Base-by-base conservation (phyloP, 2,113 vertebrate species). In the Nothoprocta pentlandii region DNA sequence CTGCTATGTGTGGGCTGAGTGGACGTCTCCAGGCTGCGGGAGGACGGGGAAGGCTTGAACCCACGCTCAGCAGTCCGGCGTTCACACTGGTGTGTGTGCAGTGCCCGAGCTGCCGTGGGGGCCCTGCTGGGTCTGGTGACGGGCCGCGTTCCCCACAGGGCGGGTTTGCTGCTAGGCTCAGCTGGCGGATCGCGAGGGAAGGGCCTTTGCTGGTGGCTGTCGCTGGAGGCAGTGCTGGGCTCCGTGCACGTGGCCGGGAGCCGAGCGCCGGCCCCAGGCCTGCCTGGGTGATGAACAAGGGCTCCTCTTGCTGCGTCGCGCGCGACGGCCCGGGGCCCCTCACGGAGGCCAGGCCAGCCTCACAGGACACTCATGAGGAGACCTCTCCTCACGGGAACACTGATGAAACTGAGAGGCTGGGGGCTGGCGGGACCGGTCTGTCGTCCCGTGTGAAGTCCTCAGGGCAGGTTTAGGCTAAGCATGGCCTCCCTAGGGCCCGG, bases 71-170 rank as follows among this genome's bases (percentile, higher is more conserved):
- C 92, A 95, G 90, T 80, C 92, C 54, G 2, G 17, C 51, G 63
- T 70, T 93, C 41, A 4, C 76, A 28, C 92, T 86, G 76, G 59
- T 80, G 32, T 49, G 46, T 84, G 81, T 94, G 87, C 68, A 71
- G 87, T 70, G 94, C 94, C 42, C 0, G 8, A 76, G 78, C 73
- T 89, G 93, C 85, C 79, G 63, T 63, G 71, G 56, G 34, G 70
- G 34, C 81, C 93, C 93, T 77, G 87, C 95, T 92, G 87, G 75
- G 85, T 68, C 80, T 94, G 80, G 96, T 94, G 62, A 81, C 92
- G 80, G 70, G 19, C 23, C 64, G 79, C 42, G 73, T 51, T 90
- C 77, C 70, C 81, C 92, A 84, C 41, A 63, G 74, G 95, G 80
- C 74, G 64, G 69, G 44, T 34, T 90, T 92, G 90, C 73, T 93